Conservation (phyloP, 2,113 vertebrate species). For the Callipepla squamata region DNA sequence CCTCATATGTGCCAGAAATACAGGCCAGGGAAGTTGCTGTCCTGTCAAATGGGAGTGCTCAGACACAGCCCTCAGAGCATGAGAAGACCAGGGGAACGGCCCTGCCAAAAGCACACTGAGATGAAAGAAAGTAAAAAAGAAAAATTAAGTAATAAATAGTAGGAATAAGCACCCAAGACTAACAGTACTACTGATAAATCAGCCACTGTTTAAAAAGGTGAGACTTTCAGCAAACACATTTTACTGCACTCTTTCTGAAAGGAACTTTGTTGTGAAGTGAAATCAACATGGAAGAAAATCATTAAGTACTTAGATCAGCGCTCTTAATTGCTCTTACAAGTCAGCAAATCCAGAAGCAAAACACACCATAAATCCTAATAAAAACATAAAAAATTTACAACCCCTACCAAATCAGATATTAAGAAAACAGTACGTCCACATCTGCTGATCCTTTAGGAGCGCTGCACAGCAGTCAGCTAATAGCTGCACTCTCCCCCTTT, state of each 20-base stretch:
- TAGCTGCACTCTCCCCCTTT: not conserved
- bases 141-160: not conserved
- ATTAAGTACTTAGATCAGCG: not conserved
- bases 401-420: not conserved
- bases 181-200: slow-evolving; percentile 28
- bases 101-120: not conserved
- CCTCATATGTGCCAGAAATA: slow-evolving; percentile 24
- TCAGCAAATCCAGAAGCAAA: slow-evolving; percentile 45
- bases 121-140: not conserved
- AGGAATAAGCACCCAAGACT: not conserved
- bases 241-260: not conserved
- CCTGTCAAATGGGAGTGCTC: not conserved
- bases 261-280: slow-evolving; percentile 3
- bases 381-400: slow-evolving; percentile 43
- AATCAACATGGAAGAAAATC: slow-evolving; percentile 36
- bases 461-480: not conserved
- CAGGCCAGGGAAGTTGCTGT: slow-evolving; percentile 32
- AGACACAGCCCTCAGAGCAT: not conserved
- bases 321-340: slow-evolving; percentile 32
- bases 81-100: not conserved
- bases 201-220: not conserved
- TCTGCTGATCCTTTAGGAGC: slow-evolving; percentile 5
- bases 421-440: not conserved
- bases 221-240: slow-evolving; percentile 5
- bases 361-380: slow-evolving; percentile 41